A percentile compares a stretch with the other conserved stretches of the same genome.
These are phyloP conservation scores for Philereme transversata DNA, from an alignment of 2,888 invertebrate genomes.

Conservation along the genomic window DNA sequence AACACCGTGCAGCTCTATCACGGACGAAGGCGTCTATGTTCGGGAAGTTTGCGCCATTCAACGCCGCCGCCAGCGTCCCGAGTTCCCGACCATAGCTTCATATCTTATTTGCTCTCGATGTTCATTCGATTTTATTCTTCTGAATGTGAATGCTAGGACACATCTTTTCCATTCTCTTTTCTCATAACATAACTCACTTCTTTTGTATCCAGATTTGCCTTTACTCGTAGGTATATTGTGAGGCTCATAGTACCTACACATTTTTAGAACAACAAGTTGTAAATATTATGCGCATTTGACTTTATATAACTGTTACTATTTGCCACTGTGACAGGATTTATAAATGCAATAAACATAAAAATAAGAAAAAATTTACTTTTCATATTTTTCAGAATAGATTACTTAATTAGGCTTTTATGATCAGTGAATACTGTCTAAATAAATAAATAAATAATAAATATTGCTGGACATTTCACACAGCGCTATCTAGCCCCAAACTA, in stretches of 20 bases:
- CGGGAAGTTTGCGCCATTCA: constrained; percentile 34
- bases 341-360: constrained; percentile 2
- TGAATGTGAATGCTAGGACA: constrained; percentile 37
- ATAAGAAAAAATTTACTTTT: no score
- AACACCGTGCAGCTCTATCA: not conserved
- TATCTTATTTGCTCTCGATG: constrained; percentile 45
- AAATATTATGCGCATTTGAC: not conserved
- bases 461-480: no score
- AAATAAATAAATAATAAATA: no score
- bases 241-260: not conserved
- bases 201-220: constrained; percentile 17
- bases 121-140: constrained; percentile 39
- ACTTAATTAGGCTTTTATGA: no score
- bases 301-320: not conserved
- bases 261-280: not conserved
- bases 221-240: constrained; percentile 10
- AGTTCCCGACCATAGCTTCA: constrained; percentile 28
- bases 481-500: no score
- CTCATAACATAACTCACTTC: constrained; percentile 17
- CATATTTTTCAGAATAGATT: no score
- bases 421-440: no score
- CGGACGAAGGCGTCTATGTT: constrained; percentile 11
- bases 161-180: constrained; percentile 23
- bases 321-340: constrained; percentile 2
- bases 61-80: constrained; percentile 1